These are phyloP conservation scores for Oncorhynchus keta DNA, from an alignment of 2,113 vertebrate species.

Conservation along the genomic window DNA sequence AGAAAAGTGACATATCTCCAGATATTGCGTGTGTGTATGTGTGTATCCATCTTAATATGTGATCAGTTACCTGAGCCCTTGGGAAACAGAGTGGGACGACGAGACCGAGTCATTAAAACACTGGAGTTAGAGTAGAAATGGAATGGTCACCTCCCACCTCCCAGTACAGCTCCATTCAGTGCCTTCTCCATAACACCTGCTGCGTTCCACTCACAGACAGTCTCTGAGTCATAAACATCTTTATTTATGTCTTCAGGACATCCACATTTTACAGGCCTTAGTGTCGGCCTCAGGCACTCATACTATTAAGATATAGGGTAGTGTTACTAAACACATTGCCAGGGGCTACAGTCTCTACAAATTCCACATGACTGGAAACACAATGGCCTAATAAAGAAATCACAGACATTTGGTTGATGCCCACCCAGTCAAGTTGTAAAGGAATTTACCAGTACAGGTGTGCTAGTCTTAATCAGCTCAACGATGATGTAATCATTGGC, in stretches of 20 bases:
- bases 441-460: not conserved
- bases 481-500: not conserved
- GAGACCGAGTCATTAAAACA: conserved; percentile 10
- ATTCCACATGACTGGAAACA: not conserved
- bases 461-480: not conserved
- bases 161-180: not conserved
- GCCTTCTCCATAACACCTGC: not conserved
- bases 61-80: conserved; percentile 11
- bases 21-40: not conserved
- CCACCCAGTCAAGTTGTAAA: not conserved
- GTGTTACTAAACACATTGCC: not conserved
- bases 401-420: not conserved
- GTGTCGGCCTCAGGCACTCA: not conserved
- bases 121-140: not conserved
- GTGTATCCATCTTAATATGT: conserved; percentile 15
- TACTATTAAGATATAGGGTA: conserved; percentile 1
- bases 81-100: not conserved
- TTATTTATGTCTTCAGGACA: conserved; percentile 19
- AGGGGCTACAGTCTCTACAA: conserved; percentile 1
- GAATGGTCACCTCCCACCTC: not conserved
- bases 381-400: conserved; percentile 1
- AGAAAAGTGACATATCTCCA: not conserved
- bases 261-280: conserved; percentile 14
- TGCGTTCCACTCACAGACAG: not conserved
- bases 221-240: conserved; percentile 27